Conservation (phyloP, 2,888 invertebrate genomes). For the Incurvaria masculella region DNA sequence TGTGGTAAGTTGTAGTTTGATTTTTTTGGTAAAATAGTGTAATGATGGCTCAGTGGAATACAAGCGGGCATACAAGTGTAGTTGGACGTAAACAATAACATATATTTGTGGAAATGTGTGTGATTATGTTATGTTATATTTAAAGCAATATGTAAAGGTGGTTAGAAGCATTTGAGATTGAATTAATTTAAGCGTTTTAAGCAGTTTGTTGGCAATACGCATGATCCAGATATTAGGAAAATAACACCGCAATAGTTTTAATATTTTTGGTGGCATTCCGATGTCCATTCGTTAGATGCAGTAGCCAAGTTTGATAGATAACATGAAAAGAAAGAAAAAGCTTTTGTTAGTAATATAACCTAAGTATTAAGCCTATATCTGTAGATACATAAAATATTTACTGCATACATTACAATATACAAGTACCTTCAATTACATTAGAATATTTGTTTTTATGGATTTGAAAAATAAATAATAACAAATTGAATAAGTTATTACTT, state of each 20-base stretch:
- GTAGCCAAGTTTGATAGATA: slow-evolving; percentile 53
- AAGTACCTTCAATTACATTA: too few relatives aligned
- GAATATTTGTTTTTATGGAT: too few relatives aligned
- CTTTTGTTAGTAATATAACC: slow-evolving; percentile 41
- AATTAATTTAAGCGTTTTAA: slow-evolving; percentile 53
- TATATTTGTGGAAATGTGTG: slow-evolving; percentile 8
- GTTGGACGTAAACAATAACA: slow-evolving; percentile 16
- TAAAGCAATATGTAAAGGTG: slow-evolving; percentile 25
- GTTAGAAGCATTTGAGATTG: slow-evolving; percentile 22
- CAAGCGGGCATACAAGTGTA: slow-evolving; percentile 1
- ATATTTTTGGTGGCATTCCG: slow-evolving; percentile 26
- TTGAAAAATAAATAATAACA: too few relatives aligned
- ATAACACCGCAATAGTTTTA: slow-evolving; percentile 32
- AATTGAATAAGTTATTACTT: too few relatives aligned
- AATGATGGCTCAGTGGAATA: too few relatives aligned
- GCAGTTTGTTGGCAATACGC: slow-evolving; percentile 42
- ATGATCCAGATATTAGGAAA: slow-evolving; percentile 52
- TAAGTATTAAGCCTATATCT: background rate
- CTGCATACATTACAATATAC: too few relatives aligned
- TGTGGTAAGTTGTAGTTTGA: slow-evolving; percentile 13
- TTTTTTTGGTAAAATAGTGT: too few relatives aligned
- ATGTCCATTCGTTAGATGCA: slow-evolving; percentile 27
- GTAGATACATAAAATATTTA: too few relatives aligned
- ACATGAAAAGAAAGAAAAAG: slow-evolving; percentile 57
- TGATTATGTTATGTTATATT: slow-evolving; percentile 8